Conservation (phyloP, 1,140 invertebrate genomes). For the Tribolium castaneum region DNA sequence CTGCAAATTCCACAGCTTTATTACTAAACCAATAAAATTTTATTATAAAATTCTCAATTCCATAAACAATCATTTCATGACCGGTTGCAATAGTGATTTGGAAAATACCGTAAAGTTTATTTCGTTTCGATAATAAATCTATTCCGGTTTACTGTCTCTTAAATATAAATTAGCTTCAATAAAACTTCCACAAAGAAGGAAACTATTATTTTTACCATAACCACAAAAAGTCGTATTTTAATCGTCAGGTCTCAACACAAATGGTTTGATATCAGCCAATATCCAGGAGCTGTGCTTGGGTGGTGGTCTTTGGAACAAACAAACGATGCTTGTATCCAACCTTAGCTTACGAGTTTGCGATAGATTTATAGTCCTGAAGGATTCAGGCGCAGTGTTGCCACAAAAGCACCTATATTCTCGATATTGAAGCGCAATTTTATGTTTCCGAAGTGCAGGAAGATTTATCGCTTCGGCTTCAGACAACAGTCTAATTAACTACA, state of each 20-base stretch:
- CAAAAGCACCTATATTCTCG: background rate
- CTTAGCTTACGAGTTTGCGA: slow-evolving; percentile 52
- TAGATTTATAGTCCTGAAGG: slow-evolving; percentile 55
- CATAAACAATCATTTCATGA: background rate
- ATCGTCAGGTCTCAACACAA: slow-evolving; percentile 51
- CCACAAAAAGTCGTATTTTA: too few relatives aligned
- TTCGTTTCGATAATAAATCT: background rate
- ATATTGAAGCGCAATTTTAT: background rate
- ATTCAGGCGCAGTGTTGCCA: slow-evolving; percentile 46
- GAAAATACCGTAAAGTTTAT: background rate
- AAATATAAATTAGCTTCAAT: background rate
- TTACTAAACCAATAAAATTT: background rate
- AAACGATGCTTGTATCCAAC: slow-evolving; percentile 55
- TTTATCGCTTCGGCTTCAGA: background rate
- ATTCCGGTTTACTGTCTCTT: background rate
- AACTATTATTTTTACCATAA: background rate
- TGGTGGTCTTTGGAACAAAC: slow-evolving; percentile 50
- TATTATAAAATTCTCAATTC: background rate
- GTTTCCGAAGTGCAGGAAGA: background rate
- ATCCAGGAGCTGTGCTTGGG: slow-evolving; percentile 49
- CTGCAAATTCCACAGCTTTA: background rate
- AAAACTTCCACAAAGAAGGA: background rate
- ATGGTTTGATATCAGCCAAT: slow-evolving; percentile 54
- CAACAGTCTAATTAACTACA: background rate
- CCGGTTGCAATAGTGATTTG: background rate